phyloP scores from a whole-genome alignment of 2,797 vertebrate genomes.

The Cottoperca gobio region DNA sequence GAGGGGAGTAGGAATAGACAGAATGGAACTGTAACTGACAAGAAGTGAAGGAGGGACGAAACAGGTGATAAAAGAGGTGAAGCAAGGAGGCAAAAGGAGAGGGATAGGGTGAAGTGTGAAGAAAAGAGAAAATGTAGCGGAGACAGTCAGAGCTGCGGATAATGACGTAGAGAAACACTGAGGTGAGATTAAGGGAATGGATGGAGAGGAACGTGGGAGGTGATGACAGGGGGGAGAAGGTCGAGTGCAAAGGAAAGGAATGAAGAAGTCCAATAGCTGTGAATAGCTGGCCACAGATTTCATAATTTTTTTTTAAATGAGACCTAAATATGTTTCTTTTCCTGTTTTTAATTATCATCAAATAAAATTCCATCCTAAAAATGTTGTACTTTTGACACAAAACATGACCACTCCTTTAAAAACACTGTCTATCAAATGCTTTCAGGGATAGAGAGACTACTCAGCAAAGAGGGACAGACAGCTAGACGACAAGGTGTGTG shows the following conservation, averaged over 20 bases:
- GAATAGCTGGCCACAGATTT: conserved; percentile 3
- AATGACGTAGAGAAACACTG: conserved; percentile 22
- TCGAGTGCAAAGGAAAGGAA: conserved; percentile 5
- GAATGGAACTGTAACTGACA: conserved; percentile 6
- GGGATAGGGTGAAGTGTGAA: conserved; percentile 17
- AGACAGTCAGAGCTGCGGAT: conserved; percentile 2
- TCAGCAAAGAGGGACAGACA: conserved; percentile 5
- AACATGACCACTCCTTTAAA: neutral
- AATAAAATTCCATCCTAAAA: neutral
- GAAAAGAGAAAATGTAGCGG: conserved; percentile 16
- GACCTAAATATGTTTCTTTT: neutral
- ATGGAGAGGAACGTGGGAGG: conserved; percentile 19
- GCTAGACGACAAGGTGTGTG: conserved; percentile 22
- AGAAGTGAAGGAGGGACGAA: conserved; percentile 21
- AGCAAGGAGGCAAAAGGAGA: neutral
- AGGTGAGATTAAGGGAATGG: conserved; percentile 10
- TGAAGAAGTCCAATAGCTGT: neutral
- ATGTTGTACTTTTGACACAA: neutral
- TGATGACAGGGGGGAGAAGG: neutral
- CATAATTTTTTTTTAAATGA: no score
- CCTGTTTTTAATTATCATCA: neutral
- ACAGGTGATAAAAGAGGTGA: conserved; percentile 37
- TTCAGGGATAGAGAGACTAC: neutral
- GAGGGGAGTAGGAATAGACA: neutral
- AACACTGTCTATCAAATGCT: neutral